Base-by-base conservation (phyloP, 2,113 vertebrate species). In the Takifugu flavidus region DNA sequence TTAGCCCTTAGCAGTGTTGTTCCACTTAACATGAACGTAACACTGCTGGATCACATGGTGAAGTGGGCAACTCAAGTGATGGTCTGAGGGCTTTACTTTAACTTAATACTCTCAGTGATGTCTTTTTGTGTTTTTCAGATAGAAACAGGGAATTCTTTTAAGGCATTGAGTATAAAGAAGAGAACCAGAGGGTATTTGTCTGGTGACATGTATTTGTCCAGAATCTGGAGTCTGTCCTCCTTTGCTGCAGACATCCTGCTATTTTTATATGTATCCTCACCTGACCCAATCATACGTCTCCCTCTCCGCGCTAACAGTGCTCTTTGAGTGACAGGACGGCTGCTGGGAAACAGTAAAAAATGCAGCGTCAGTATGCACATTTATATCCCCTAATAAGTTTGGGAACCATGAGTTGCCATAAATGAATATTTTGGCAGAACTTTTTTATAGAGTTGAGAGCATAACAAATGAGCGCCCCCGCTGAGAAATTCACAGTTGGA, bases 261-360 rank as follows among this genome's bases (percentile, higher is more conserved):
- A 8, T 46, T 20, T 45, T 28, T 55, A 8, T 25, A 44, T 59
- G 45, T 34, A 13, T 53, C 29, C 14, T 61, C 47, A 47, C 49
- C 49, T 28, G 53, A 74, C 4, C 53, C 54, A 52, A 25, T 53
- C 62, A 75, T 43, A 42, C 5, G 5, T 49, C n/a, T 50, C 29
- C 42, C 45, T 74, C 54, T 44, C n/a, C 31, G 15, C 13, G 47
- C 25, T 60, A 70, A 56, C 50, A 25, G 7, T 65, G 62, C 25
- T 26, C 12, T 60, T 54, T 65, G 56, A 82, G 39, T 58, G 59
- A 52, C 63, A 68, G 57, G 57, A 52, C 27, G 65, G 47, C 46
- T 66, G 49, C 62, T 65, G 60, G 20, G 51, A 72, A 67, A 31
- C 34, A 6, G 44, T 42, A 15, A 77, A 74, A 61, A 66, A 69